Conservation (phyloP, 2,888 invertebrate genomes). For the Microctonus hyperodae region DNA sequence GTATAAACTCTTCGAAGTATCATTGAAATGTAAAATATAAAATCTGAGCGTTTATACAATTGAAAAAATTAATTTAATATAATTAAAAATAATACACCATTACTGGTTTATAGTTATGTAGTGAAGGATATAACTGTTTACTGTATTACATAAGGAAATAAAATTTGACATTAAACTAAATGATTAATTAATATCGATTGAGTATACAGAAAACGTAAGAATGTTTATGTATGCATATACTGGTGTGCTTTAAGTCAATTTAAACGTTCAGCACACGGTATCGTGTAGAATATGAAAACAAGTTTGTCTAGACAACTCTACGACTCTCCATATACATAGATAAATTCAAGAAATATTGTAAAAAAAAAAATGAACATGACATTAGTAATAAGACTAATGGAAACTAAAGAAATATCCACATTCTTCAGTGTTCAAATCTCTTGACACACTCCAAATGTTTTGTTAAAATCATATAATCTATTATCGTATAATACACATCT, state of each 20-base stretch:
- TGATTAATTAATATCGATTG: background rate
- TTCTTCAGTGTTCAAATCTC: constrained; percentile 8
- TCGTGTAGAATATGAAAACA: constrained; percentile 16
- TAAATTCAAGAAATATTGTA: background rate
- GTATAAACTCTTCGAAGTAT: too few species aligned
- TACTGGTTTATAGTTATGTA: too few species aligned
- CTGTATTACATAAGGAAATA: background rate
- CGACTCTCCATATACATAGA: background rate
- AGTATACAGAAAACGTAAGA: background rate
- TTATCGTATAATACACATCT: background rate
- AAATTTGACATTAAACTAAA: background rate
- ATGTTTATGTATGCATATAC: constrained; percentile 38
- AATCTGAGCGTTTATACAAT: background rate
- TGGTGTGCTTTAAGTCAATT: constrained; percentile 22
- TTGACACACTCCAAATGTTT: constrained; percentile 1
- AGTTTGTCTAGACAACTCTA: constrained; percentile 25
- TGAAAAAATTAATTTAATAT: too few species aligned
- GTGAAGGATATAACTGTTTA: too few species aligned
- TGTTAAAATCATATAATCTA: background rate
- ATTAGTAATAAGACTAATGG: constrained; percentile 34
- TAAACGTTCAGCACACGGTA: background rate
- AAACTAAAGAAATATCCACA: constrained; percentile 21
- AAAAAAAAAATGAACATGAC: background rate
- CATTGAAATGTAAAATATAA: background rate
- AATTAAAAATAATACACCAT: too few species aligned